Percentiles rank a stretch among this genome's conserved stretches.
phyloP scores from a whole-genome alignment of 2,888 invertebrate species.

The Leucozona laternaria region DNA sequence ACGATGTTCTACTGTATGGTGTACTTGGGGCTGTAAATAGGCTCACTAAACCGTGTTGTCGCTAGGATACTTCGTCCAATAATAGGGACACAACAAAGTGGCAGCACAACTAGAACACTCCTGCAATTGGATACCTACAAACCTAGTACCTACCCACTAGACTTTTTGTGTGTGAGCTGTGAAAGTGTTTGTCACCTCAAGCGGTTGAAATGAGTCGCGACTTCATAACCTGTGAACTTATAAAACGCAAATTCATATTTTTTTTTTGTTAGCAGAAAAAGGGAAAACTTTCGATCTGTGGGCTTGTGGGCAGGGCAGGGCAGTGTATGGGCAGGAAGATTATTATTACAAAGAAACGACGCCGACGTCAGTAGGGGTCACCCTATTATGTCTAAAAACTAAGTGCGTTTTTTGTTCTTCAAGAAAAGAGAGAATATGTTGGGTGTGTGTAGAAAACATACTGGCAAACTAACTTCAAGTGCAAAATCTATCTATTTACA shows the following conservation, averaged over 20 bases:
- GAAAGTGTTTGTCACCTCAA: slow-evolving; percentile 62
- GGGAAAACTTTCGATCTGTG: slow-evolving; percentile 43
- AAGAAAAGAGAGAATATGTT: slow-evolving; percentile 13
- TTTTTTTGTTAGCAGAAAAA: slow-evolving; percentile 4
- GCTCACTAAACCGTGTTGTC: slow-evolving; percentile 33
- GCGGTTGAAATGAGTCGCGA: background rate
- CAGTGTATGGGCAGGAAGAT: background rate
- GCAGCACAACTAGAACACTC: slow-evolving; percentile 25
- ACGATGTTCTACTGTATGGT: background rate
- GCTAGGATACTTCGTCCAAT: slow-evolving; percentile 51
- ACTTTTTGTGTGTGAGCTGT: slow-evolving; percentile 13
- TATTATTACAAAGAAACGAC: background rate
- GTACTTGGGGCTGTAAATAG: slow-evolving; percentile 55
- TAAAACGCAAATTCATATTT: slow-evolving; percentile 42
- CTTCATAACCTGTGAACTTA: slow-evolving; percentile 19
- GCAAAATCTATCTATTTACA: background rate
- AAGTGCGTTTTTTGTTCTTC: background rate
- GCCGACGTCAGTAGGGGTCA: background rate
- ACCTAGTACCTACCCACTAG: background rate
- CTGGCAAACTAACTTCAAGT: slow-evolving; percentile 10
- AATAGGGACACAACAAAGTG: slow-evolving; percentile 49
- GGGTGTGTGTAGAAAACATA: slow-evolving; percentile 30
- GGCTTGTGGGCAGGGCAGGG: slow-evolving; percentile 1
- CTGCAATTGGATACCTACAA: background rate
- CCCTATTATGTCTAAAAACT: slow-evolving; percentile 1